These are phyloP conservation scores for Oedothorax gibbosus DNA, from an alignment of 1,140 invertebrate genomes.

Conservation along the genomic window DNA sequence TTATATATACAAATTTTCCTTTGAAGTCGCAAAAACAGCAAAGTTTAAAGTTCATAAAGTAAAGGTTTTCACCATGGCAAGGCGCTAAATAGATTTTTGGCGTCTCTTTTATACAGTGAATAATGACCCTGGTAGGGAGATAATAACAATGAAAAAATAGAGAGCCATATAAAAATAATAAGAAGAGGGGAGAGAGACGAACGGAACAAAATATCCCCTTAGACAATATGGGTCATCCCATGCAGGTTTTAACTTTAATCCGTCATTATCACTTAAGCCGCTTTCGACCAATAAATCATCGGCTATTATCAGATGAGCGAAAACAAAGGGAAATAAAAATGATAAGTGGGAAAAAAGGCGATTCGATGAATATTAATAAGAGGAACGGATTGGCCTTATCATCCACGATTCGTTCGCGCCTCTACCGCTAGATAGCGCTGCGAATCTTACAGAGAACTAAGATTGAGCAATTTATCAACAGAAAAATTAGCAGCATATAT, in stretches of 20 bases:
- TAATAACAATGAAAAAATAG: conserved; percentile 20
- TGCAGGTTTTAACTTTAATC: conserved; percentile 55
- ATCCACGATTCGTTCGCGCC: conserved; percentile 8
- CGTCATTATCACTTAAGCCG: conserved; percentile 61
- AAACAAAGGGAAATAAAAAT: conserved; percentile 51
- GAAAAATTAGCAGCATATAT: conserved; percentile 56
- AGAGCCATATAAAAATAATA: conserved; percentile 1
- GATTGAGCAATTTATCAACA: conserved; percentile 56
- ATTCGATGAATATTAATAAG: conserved; percentile 59
- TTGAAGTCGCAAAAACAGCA: too few relatives aligned
- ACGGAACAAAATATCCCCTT: background rate
- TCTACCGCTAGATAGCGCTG: conserved; percentile 21
- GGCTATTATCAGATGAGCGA: conserved; percentile 52
- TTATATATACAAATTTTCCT: too few relatives aligned
- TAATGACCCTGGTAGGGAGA: conserved; percentile 33
- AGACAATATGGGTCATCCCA: conserved; percentile 57
- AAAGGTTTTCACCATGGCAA: too few relatives aligned
- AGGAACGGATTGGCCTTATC: conserved; percentile 21
- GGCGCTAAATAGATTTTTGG: conserved; percentile 26
- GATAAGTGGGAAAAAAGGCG: conserved; percentile 37
- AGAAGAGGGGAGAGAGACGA: background rate
- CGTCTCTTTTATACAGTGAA: conserved; percentile 11
- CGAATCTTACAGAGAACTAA: conserved; percentile 1
- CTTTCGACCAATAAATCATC: conserved; percentile 59
- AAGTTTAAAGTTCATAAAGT: too few relatives aligned